Evolutionary conservation across 2,888 invertebrate species (phyloP), one percentile per base, ranked within the genome.

Genomic region (Smittia sp.): DNA sequence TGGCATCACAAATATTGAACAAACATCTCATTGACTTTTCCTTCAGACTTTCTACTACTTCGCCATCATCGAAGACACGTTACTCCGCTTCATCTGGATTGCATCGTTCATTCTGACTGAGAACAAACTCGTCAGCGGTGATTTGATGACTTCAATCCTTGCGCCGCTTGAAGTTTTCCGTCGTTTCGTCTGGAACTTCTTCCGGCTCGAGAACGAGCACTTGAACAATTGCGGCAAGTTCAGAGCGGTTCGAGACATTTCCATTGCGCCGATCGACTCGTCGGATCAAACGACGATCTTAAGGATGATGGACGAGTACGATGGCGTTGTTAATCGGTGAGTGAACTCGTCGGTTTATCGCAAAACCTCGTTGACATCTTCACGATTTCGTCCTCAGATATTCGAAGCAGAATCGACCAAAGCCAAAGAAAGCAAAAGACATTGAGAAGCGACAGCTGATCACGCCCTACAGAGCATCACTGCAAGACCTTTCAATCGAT

Each of bases 141-240:
- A 97, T 79, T 86, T 94, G 1, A 91, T 96, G 90, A 88, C 90
- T 2, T 91, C 93, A 0, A 85, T 96, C 75, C 82, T 93, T 24
- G 91, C 94, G 62, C 92, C 93, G 0, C 82, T 95, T 0, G 96
- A 96, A 86, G 94, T 96, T 0, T 91, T 94, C 80, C 88, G 94
- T 79, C 88, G 98, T 74, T 99, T 98, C 83, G 89, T 99, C 65
- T 99, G 99, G 99, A 99, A 99, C 84, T 99, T 96, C 84, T 98
- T 99, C 86, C 98, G 99, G 0, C 82, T 99, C 79, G 99, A 99
- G 85, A 99, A 99, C 85, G 99, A 99, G 81, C 99, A 99, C 82
- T 15, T 69, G 52, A 99, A 99, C 85, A 99, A 99, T 84, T 98
- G 98, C 84, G 99, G 99, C 81, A 93, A 94, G 84, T 99, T 99